phyloP scores from a whole-genome alignment of 1,140 invertebrate species.

The Octopus bimaculoides region DNA sequence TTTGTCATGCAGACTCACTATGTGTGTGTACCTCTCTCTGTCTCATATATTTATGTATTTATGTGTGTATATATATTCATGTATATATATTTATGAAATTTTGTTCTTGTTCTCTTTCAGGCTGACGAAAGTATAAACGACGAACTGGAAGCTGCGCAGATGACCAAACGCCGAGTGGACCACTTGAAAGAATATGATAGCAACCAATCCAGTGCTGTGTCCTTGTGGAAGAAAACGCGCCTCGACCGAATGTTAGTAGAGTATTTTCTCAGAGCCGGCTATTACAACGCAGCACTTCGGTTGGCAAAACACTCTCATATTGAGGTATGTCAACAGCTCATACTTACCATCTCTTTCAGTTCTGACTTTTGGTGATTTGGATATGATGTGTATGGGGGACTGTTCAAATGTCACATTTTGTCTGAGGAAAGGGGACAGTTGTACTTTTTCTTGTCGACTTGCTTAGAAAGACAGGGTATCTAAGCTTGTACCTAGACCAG shows the following conservation, averaged over 20 bases:
- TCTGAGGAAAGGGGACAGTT: no score
- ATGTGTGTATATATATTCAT: not conserved
- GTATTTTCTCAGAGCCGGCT: slow-evolving; percentile 92
- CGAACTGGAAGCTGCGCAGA: slow-evolving; percentile 81
- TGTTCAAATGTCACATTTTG: no score
- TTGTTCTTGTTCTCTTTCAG: slow-evolving; percentile 32
- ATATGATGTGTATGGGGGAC: no score
- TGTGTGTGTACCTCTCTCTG: not conserved
- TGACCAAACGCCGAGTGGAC: slow-evolving; percentile 86
- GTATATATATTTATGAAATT: not conserved
- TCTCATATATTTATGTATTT: not conserved
- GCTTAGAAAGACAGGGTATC: no score
- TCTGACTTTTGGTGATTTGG: no score
- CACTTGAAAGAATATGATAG: slow-evolving; percentile 81
- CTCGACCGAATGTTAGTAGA: slow-evolving; percentile 94
- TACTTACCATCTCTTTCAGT: no score
- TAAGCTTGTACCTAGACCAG: no score
- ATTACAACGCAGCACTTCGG: slow-evolving; percentile 85
- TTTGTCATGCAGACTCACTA: no score
- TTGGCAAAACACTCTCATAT: slow-evolving; percentile 80
- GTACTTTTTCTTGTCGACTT: no score
- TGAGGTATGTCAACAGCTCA: slow-evolving; percentile 53
- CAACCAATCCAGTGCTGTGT: slow-evolving; percentile 48
- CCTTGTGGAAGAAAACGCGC: slow-evolving; percentile 77
- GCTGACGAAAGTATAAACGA: slow-evolving; percentile 89